phyloP scores from a whole-genome alignment of 2,113 vertebrate species.

The Coturnix japonica region DNA sequence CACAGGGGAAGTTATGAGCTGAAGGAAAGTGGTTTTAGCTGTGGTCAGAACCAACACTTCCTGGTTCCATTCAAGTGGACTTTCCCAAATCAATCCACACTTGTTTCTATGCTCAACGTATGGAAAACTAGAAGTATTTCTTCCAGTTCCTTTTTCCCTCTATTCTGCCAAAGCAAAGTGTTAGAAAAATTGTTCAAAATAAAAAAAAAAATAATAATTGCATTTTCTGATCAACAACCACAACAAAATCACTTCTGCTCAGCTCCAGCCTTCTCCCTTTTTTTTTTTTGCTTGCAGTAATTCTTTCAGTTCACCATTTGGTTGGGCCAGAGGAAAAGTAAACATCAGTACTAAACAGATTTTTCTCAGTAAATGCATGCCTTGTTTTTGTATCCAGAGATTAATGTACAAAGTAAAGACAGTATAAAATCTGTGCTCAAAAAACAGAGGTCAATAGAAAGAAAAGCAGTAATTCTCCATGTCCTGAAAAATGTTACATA shows the following conservation, averaged over 20 bases:
- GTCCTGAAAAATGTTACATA: not conserved
- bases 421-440: not conserved
- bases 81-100: not conserved
- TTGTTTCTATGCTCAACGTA: not conserved
- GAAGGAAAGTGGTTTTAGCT: not conserved
- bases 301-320: not conserved
- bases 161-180: not conserved
- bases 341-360: not conserved
- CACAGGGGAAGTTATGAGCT: not conserved
- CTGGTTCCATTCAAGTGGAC: not conserved
- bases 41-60: not conserved
- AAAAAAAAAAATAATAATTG: not conserved
- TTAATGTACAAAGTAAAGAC: not conserved
- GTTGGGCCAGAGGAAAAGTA: not conserved
- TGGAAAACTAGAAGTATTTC: not conserved
- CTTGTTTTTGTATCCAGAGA: not conserved
- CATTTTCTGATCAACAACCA: not conserved
- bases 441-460: not conserved
- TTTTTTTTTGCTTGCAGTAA: not conserved
- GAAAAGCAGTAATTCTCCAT: no score
- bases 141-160: not conserved
- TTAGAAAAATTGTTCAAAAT: not conserved
- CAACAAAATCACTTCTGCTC: no score
- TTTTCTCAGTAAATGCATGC: not conserved
- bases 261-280: no score